Evolutionary conservation across 2,888 invertebrate genomes (phyloP).

Genomic region (Ectropis crepuscularia): DNA sequence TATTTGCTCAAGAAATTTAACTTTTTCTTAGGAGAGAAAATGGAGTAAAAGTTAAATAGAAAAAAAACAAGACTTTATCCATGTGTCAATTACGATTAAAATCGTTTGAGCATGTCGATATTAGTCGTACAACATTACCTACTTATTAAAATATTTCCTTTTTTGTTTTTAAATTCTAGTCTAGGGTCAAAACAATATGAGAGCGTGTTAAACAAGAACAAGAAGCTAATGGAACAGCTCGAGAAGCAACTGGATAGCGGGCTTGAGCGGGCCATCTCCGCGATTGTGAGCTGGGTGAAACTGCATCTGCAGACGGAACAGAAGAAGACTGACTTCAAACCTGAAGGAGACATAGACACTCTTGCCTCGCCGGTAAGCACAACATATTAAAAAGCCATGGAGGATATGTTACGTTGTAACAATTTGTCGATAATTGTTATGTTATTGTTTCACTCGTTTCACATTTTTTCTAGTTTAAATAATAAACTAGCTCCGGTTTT

Average conservation of each 20-base stretch:
- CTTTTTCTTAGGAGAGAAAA: too few relatives aligned
- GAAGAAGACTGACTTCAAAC: slow-evolving; percentile 97
- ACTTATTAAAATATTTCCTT: background rate
- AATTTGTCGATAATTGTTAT: too few relatives aligned
- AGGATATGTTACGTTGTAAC: background rate
- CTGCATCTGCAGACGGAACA: slow-evolving; percentile 96
- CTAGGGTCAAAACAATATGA: slow-evolving; percentile 95
- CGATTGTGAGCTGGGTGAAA: slow-evolving; percentile 96
- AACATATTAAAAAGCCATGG: background rate
- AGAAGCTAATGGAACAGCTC: slow-evolving; percentile 91
- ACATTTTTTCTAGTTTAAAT: background rate
- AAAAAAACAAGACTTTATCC: too few relatives aligned
- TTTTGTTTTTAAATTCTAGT: slow-evolving; percentile 54
- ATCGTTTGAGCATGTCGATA: too few relatives aligned
- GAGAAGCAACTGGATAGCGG: slow-evolving; percentile 96
- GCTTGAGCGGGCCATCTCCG: slow-evolving; percentile 93
- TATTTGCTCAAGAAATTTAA: too few relatives aligned
- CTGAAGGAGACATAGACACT: slow-evolving; percentile 94
- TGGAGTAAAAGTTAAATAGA: too few relatives aligned
- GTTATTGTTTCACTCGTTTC: background rate
- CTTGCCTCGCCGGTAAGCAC: slow-evolving; percentile 90
- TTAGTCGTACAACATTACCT: too few relatives aligned
- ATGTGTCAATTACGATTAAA: too few relatives aligned
- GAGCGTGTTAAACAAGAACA: slow-evolving; percentile 93
- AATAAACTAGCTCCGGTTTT: too few relatives aligned